These are phyloP conservation scores for Malaclemys terrapin DNA, from an alignment of 2,113 vertebrate species.

Conservation along the genomic window DNA sequence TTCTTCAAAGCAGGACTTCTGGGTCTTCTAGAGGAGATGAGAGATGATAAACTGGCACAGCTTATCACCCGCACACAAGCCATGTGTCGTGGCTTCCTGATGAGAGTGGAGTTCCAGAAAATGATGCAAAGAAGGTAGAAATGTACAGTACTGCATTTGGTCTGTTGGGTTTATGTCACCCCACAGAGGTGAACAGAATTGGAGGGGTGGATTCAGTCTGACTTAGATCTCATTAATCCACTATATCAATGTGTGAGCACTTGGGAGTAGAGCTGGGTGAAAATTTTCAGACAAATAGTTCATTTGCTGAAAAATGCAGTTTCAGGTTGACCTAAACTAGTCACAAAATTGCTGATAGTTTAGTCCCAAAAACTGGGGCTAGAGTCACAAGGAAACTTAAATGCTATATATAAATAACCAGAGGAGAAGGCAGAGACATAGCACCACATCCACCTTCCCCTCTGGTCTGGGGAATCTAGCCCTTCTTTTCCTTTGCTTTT, in stretches of 20 bases:
- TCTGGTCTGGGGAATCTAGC: too few species aligned
- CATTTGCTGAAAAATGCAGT: background rate
- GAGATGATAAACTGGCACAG: slow-evolving; percentile 86
- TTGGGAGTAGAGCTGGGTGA: background rate
- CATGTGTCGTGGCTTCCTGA: slow-evolving; percentile 84
- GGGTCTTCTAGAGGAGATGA: slow-evolving; percentile 87
- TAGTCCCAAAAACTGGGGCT: background rate
- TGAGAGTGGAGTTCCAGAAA: slow-evolving; percentile 89
- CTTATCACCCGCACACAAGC: slow-evolving; percentile 88
- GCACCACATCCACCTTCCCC: too few species aligned
- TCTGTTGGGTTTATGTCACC: background rate
- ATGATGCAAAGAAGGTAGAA: slow-evolving; percentile 86
- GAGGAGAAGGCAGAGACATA: too few species aligned
- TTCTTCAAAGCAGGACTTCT: slow-evolving; percentile 92
- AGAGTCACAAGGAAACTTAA: background rate
- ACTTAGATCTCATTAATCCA: background rate
- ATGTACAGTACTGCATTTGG: background rate
- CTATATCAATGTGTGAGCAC: background rate
- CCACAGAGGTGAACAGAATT: background rate
- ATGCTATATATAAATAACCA: too few species aligned
- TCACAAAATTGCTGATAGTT: too few species aligned
- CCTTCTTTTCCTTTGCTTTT: too few species aligned
- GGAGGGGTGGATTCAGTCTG: background rate
- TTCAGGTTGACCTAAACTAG: background rate
- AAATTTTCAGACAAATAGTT: background rate